Conservation (phyloP, 2,888 invertebrate genomes). For the Esperia sulphurella region DNA sequence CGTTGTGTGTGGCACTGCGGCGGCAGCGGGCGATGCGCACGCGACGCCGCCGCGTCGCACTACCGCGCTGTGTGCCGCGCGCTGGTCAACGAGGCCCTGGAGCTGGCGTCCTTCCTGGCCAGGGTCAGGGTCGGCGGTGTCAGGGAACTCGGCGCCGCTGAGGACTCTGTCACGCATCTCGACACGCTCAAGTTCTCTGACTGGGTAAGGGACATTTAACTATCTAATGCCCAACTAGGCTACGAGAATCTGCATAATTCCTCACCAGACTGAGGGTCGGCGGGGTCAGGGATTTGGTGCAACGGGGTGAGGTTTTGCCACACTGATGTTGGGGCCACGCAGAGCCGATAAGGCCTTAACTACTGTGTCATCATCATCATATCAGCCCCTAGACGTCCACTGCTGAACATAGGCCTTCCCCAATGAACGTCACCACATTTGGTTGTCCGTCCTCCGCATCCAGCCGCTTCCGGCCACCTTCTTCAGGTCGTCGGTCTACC, state of each 20-base stretch:
- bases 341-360: too few species aligned
- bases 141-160: conserved; percentile 81
- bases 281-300: background rate
- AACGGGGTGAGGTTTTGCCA: too few species aligned
- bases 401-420: too few species aligned
- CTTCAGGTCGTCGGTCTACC: too few species aligned
- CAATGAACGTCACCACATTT: too few species aligned
- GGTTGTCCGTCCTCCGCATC: too few species aligned
- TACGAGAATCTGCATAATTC: background rate
- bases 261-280: background rate
- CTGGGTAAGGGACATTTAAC: conserved; percentile 83
- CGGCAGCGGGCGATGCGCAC: conserved; percentile 60
- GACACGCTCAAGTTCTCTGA: conserved; percentile 92
- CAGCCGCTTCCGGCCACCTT: too few species aligned
- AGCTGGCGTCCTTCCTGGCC: conserved; percentile 93
- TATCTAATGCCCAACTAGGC: background rate
- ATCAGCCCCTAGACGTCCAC: too few species aligned
- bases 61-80: conserved; percentile 96
- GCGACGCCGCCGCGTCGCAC: conserved; percentile 85
- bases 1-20: conserved; percentile 73
- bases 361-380: too few species aligned
- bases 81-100: conserved; percentile 93
- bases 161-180: conserved; percentile 84
- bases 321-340: too few species aligned
- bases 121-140: conserved; percentile 86